Conservation (phyloP, 2,888 invertebrate genomes). For the Stramonita haemastoma region DNA sequence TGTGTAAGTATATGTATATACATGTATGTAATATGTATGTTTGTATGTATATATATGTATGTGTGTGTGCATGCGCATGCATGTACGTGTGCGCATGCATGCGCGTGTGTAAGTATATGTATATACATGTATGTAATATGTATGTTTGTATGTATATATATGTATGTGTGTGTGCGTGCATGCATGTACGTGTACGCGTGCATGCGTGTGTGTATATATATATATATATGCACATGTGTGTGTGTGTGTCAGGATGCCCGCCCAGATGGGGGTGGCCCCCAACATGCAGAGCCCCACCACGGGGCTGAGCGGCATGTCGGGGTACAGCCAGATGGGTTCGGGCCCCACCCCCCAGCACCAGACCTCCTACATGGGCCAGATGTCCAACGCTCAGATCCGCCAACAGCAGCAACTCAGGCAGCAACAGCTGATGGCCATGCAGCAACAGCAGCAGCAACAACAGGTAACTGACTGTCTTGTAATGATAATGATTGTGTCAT, state of each 20-base stretch:
- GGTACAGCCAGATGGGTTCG: constrained; percentile 70
- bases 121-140: no score
- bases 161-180: no score
- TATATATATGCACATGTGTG: no score
- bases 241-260: constrained; percentile 51
- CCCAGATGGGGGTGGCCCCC: constrained; percentile 47
- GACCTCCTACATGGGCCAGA: constrained; percentile 74
- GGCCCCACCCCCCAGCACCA: constrained; percentile 67
- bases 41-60: no score
- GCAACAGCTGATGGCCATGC: constrained; percentile 47
- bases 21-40: no score
- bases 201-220: no score
- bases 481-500: neutral
- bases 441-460: constrained; percentile 52
- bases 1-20: no score
- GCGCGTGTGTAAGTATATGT: no score
- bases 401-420: constrained; percentile 49
- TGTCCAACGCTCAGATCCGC: constrained; percentile 51
- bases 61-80: no score
- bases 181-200: no score
- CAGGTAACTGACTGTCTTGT: constrained; percentile 34
- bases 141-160: no score
- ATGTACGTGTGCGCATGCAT: no score
- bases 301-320: constrained; percentile 56
- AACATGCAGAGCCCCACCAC: constrained; percentile 49